These are phyloP conservation scores for Dasyurus viverrinus DNA, from an alignment of 2,113 vertebrate genomes.

Conservation along the genomic window DNA sequence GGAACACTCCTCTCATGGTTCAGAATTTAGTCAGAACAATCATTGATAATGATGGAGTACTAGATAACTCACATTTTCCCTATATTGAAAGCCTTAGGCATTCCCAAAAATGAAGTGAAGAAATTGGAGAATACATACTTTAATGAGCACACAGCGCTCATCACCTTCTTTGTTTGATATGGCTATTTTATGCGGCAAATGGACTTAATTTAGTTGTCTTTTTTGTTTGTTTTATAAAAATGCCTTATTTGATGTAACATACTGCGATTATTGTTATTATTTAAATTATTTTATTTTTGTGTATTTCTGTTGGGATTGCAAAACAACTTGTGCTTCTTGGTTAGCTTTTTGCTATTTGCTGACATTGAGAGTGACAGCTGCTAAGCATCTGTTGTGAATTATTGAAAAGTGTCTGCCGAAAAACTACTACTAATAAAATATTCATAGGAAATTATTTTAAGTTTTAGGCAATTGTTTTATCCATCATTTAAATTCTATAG, in stretches of 20 bases:
- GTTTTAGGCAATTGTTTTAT: conserved; percentile 19
- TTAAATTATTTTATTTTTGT: not conserved
- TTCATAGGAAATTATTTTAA: conserved; percentile 46
- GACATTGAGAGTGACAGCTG: not conserved
- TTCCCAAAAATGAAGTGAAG: not conserved
- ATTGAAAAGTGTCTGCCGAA: not conserved
- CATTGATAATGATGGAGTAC: not conserved
- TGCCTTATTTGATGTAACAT: not conserved
- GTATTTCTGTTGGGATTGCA: not conserved
- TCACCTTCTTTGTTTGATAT: conserved; percentile 11
- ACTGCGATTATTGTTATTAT: not conserved
- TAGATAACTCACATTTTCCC: not conserved
- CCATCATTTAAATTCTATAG: not conserved
- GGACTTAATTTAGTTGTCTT: conserved; percentile 28
- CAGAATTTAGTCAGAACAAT: conserved; percentile 22
- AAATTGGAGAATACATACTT: not conserved
- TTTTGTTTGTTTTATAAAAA: not conserved
- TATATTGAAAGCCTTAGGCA: conserved; percentile 23
- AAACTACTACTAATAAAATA: not conserved
- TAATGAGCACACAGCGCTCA: not conserved
- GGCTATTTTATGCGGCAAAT: not conserved
- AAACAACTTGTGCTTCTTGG: not conserved
- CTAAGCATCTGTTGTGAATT: not conserved
- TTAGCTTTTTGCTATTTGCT: not conserved
- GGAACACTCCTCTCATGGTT: not conserved